Evolutionary conservation across 1,140 invertebrate species (phyloP).

Genomic region (Lordiphosa clarofinis): DNA sequence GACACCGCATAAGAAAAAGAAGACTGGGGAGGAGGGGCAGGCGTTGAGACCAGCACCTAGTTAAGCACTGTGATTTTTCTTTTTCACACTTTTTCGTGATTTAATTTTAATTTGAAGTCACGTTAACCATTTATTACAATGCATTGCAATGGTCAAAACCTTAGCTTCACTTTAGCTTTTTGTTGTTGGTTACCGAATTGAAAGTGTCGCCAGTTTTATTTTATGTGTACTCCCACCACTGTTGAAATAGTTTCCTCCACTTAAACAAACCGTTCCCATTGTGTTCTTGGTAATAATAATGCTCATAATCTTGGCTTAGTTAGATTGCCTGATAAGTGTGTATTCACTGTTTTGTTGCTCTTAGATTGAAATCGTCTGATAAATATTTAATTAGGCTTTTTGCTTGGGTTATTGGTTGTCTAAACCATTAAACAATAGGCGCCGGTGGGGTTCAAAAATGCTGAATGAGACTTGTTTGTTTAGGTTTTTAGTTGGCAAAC

Average conservation of each 20-base stretch:
- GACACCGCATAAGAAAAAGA: constrained; percentile 20
- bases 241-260: neutral
- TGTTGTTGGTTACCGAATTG: constrained; percentile 31
- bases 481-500: constrained; percentile 35
- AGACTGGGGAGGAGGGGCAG: constrained; percentile 1
- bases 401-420: constrained; percentile 41
- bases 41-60: constrained; percentile 8
- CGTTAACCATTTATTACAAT: constrained; percentile 63
- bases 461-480: constrained; percentile 34
- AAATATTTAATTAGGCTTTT: constrained; percentile 72
- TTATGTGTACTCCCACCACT: neutral
- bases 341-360: constrained; percentile 38
- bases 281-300: constrained; percentile 27
- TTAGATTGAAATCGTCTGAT: constrained; percentile 55
- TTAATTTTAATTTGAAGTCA: constrained; percentile 59
- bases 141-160: constrained; percentile 46
- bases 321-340: constrained; percentile 60
- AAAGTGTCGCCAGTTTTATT: constrained; percentile 34
- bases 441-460: constrained; percentile 18
- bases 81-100: constrained; percentile 50
- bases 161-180: constrained; percentile 28
- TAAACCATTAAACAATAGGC: constrained; percentile 25
- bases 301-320: constrained; percentile 27
- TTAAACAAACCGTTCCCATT: constrained; percentile 28
- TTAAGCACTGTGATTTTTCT: constrained; percentile 33